A percentile compares a stretch with the other conserved stretches of the same genome.
phyloP scores from a whole-genome alignment of 1,140 invertebrate species.

The Heliothis virescens region DNA sequence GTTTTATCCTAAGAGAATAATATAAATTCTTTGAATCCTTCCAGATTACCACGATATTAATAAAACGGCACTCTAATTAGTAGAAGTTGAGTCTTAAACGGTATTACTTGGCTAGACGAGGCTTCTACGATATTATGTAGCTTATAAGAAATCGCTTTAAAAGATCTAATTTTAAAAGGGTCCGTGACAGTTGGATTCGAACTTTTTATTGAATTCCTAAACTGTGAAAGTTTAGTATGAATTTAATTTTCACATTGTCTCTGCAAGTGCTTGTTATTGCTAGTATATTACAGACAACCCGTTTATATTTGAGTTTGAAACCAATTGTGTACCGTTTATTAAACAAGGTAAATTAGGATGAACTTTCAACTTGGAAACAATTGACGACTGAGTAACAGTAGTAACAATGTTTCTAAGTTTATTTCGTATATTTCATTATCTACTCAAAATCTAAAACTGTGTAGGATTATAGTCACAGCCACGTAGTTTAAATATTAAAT shows the following conservation, averaged over 20 bases:
- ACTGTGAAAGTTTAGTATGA: constrained; percentile 22
- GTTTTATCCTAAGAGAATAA: not conserved
- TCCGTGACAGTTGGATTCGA: not conserved
- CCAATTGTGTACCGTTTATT: not conserved
- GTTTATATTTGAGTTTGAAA: not conserved
- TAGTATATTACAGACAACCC: not conserved
- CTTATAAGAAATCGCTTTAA: constrained; percentile 5
- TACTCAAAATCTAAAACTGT: too few relatives aligned
- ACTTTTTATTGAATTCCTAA: constrained; percentile 18
- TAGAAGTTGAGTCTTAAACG: not conserved
- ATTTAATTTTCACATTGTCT: not conserved
- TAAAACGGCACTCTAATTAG: constrained; percentile 7
- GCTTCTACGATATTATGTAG: constrained; percentile 7
- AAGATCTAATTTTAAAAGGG: constrained; percentile 16
- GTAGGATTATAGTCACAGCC: too few relatives aligned
- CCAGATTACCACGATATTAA: constrained; percentile 13
- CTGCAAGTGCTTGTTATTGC: not conserved
- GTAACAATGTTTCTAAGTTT: too few relatives aligned
- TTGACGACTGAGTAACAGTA: too few relatives aligned
- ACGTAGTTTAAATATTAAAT: too few relatives aligned
- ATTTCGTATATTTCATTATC: too few relatives aligned
- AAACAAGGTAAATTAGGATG: not conserved
- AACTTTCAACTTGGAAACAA: too few relatives aligned
- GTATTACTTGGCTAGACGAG: constrained; percentile 13
- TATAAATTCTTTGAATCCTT: not conserved